phyloP scores from a whole-genome alignment of 2,113 vertebrate species.

The Hypocryptadius cinnamomeus region DNA sequence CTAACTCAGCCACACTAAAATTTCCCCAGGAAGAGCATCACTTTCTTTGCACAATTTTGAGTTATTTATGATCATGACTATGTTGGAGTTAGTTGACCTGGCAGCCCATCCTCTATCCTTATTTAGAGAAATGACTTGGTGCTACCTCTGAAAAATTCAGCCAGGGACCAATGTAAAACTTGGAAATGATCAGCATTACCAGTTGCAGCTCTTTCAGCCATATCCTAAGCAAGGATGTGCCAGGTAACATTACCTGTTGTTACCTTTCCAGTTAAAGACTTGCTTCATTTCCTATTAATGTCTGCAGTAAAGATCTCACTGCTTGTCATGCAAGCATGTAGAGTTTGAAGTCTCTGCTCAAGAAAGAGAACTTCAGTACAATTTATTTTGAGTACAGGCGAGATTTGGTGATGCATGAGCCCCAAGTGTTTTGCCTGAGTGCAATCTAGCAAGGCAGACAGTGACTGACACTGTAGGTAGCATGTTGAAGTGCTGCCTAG shows the following conservation, averaged over 20 bases:
- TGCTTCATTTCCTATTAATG: background rate
- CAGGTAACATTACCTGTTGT: accelerated
- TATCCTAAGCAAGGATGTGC: background rate
- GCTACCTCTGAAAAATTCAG: background rate
- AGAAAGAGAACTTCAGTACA: background rate
- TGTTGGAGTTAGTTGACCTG: background rate
- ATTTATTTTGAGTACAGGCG: background rate
- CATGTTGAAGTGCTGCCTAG: background rate
- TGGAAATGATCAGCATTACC: background rate
- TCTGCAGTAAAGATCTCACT: background rate
- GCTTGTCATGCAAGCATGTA: background rate
- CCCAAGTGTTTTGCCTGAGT: background rate
- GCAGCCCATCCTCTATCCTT: background rate
- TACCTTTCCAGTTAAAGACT: background rate
- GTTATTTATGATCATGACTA: background rate
- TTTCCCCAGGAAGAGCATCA: background rate
- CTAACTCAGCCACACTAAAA: background rate
- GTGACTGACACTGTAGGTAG: background rate
- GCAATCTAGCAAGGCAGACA: background rate
- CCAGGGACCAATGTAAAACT: background rate
- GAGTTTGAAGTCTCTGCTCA: background rate
- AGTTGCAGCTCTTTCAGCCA: background rate
- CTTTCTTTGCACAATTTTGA: background rate
- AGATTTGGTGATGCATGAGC: background rate
- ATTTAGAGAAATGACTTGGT: background rate